These are phyloP conservation scores for Eidolon dupreanum DNA, from an alignment of 2,797 vertebrate genomes.

Conservation along the genomic window DNA sequence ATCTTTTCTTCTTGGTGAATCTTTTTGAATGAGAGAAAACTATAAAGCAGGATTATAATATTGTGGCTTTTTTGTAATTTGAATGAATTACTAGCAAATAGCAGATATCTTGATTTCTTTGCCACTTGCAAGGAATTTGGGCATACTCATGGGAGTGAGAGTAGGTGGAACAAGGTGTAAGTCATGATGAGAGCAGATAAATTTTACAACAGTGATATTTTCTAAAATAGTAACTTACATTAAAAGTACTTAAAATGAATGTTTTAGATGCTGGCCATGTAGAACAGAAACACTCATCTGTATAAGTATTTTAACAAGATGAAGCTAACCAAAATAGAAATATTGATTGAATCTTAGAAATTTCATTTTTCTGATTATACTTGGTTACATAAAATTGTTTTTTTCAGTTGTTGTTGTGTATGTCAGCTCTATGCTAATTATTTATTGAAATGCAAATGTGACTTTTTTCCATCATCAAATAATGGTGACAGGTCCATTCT, in stretches of 20 bases:
- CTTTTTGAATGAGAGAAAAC: slow-evolving; percentile 33
- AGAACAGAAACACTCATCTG: background rate
- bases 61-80: background rate
- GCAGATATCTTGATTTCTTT: slow-evolving; percentile 33
- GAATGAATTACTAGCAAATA: background rate
- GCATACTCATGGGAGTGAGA: background rate
- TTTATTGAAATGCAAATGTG: slow-evolving; percentile 30
- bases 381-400: background rate
- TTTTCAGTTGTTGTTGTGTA: background rate
- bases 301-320: background rate
- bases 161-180: background rate
- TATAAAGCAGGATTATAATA: background rate
- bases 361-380: slow-evolving; percentile 18
- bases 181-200: background rate
- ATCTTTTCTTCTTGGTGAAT: background rate
- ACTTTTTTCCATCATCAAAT: slow-evolving; percentile 24
- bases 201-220: background rate
- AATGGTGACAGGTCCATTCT: background rate
- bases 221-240: background rate
- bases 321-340: background rate
- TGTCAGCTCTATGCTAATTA: background rate
- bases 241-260: background rate
- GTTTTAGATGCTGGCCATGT: background rate
- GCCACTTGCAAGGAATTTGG: background rate
- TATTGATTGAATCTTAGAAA: slow-evolving; percentile 6